Base-by-base conservation (phyloP, 2,113 vertebrate species). In the Urocynchramus pylzowi region DNA sequence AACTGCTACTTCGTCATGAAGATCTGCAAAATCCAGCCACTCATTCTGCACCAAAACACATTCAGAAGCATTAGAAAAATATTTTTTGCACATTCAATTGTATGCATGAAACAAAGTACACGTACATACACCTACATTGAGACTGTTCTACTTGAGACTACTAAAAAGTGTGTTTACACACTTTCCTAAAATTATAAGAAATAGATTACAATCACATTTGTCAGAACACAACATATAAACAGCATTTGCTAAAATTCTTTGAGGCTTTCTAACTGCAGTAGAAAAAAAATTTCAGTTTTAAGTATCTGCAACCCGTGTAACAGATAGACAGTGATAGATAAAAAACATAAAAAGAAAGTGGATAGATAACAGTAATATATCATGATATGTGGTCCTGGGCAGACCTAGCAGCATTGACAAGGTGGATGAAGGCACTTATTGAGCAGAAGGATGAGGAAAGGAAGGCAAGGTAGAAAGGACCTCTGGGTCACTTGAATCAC, bases 1-100 rank as follows among this genome's bases (percentile, higher is more conserved):
- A 89, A 61, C 7, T 82, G 44, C 21, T 79, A 64, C 42, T 92
- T 90, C 3, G 4, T 75, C 37, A 74, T 18, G 30, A 78, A 75
- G 31, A 79, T 30, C 67, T 91, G 28, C 56, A 84, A 94, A 91
- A 68, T 5, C 3, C 49, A 75, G n/a, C 17, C 61, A 52, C 24
- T 86, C n/a, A n/a, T 37, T 82, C 60, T 71, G 37, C 53, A 87
- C 21, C 15, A 47, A 85, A 13, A 53, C 20, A 49, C 7, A 50
- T 17, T 75, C 67, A 87, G 87, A 97, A 95, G 78, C 89, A 94
- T 82, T 60, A 79, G 70, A 89, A 95, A 93, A 96, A 68, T 85
- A 84, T 60, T 95, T 91, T 95, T 91, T 74, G 33, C 39, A 92
- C 52, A 59, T 81, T 89, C 35, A 84, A 11, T 16, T 73, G 60